Conservation (phyloP, 2,113 vertebrate genomes). For the Columba janthina region DNA sequence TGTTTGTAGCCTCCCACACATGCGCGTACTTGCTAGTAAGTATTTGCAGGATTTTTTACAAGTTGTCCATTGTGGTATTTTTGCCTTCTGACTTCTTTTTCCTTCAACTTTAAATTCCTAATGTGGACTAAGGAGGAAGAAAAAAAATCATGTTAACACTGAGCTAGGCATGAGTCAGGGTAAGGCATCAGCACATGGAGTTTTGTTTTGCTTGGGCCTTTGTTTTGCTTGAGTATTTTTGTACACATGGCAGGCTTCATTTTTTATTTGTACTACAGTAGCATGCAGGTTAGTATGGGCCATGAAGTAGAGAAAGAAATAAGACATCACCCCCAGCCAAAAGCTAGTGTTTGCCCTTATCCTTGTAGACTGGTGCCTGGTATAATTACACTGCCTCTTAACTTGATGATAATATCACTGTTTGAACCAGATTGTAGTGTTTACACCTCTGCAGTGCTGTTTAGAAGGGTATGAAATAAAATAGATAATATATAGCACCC, state of each 20-base stretch:
- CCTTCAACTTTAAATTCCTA: background rate
- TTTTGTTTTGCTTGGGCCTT: background rate
- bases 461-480: background rate
- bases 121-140: background rate
- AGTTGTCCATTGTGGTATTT: background rate
- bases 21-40: background rate
- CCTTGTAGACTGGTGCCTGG: background rate
- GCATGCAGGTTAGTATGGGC: accelerated
- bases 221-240: background rate
- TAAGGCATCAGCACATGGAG: background rate
- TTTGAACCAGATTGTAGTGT: background rate
- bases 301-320: background rate
- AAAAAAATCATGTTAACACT: background rate
- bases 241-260: background rate
- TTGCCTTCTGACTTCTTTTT: background rate
- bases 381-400: background rate
- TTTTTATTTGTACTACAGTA: background rate
- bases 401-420: background rate
- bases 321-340: background rate
- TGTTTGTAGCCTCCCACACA: background rate
- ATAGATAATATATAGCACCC: background rate
- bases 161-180: background rate
- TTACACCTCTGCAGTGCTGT: background rate
- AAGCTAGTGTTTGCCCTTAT: background rate
- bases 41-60: background rate